Evolutionary conservation across 2,113 vertebrate genomes (phyloP), one percentile per base, ranked within the genome.

Genomic region (Corydoras maculifer): DNA sequence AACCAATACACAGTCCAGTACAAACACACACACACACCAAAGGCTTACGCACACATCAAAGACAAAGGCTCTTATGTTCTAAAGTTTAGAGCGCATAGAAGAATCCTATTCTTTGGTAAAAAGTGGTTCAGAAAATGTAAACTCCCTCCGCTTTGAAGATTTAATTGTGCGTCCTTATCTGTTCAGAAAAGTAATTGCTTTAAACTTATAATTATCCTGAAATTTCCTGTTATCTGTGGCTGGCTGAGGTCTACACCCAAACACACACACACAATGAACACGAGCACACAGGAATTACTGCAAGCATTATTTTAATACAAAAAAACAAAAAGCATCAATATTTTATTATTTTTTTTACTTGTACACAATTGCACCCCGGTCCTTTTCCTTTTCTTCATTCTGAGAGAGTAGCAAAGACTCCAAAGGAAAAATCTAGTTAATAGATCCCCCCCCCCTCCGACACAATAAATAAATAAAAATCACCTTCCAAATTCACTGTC

Each of bases 271-370:
- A 54, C 67, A 54, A 32, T 11, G 63, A 58, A 65, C 60, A 62
- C 58, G 8, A 68, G 9, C 55, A 57, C 55, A 12, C 54, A 5
- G 2, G 49, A 91, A 91, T 94, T 96, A 96, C 91, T 90, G 95
- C 95, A 98, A 98, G 95, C 95, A 96, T 94, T 91, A 86, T 89
- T 92, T 98, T 97, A 97, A 97, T 98, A 98, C 91, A 98, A 98
- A 93, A 85, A 91, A 91, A 32, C 5, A 68, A 48, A 88, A 88
- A 85, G 18, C 18, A 87, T 53, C 9, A 85, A 77, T 67, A 64
- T 83, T 83, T 88, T 88, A 87, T 86, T 89, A 43, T 85, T 88
- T 92, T 86, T 91, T 84, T 77, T 48, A 86, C 89, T 88, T 87
- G 85, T 85, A 94, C 94, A 98, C 90, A 92, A 89, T 90, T 92